Evolutionary conservation across 2,797 vertebrate species (phyloP).

Genomic region (Urosaurus nigricauda): DNA sequence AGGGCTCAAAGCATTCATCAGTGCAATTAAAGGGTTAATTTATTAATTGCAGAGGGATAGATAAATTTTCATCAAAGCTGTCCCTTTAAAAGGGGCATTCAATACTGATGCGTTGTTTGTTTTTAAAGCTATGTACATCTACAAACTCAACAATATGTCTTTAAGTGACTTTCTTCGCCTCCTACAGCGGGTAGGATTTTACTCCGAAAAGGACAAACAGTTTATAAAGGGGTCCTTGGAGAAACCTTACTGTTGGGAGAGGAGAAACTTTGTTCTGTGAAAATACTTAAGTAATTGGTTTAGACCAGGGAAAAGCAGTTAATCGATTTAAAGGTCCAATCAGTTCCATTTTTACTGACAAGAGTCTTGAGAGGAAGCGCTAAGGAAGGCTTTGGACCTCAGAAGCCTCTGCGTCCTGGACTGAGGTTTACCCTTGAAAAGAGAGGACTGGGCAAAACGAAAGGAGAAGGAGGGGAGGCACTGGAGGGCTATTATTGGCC

Average conservation of each 20-base stretch:
- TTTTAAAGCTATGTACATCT: background rate
- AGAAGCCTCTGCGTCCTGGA: background rate
- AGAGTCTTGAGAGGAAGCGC: too few species aligned
- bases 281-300: background rate
- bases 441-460: background rate
- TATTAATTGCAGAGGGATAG: slow-evolving; percentile 24
- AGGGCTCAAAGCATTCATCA: slow-evolving; percentile 19
- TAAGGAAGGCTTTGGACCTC: background rate
- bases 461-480: background rate
- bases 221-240: background rate
- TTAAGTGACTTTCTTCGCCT: background rate
- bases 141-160: background rate
- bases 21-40: slow-evolving; percentile 33
- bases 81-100: background rate
- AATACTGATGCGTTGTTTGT: background rate
- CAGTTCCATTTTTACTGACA: background rate
- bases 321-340: background rate
- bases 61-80: background rate
- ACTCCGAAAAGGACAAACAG: background rate
- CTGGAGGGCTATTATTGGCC: background rate
- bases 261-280: background rate
- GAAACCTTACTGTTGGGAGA: background rate
- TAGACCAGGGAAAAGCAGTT: background rate
- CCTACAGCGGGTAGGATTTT: background rate
- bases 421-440: background rate